phyloP scores from a whole-genome alignment of 1,140 invertebrate genomes.

The Hetaerina americana region DNA sequence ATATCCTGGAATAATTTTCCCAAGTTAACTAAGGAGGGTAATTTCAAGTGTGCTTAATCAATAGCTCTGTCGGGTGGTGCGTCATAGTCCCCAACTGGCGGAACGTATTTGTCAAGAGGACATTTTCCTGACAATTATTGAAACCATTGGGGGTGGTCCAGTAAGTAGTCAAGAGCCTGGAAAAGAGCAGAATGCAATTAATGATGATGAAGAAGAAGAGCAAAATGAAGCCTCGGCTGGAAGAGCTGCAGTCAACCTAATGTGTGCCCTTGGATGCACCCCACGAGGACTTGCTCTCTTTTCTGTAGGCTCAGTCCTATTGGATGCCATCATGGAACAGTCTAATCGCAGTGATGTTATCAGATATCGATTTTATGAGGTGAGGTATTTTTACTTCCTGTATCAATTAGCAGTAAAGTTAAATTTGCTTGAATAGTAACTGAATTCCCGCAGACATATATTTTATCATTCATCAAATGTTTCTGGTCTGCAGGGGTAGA shows the following conservation, averaged over 20 bases:
- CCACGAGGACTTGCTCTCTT: constrained; percentile 30
- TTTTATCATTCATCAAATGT: too few relatives aligned
- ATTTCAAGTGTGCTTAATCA: too few relatives aligned
- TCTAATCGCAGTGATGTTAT: constrained; percentile 37
- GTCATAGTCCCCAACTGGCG: neutral
- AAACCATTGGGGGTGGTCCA: neutral
- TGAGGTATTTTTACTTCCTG: constrained; percentile 23
- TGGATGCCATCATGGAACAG: constrained; percentile 35
- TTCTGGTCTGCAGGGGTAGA: too few relatives aligned
- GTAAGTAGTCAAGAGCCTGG: neutral
- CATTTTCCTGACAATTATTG: neutral
- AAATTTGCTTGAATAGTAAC: too few relatives aligned
- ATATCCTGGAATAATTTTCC: constrained; percentile 2
- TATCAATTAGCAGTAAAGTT: too few relatives aligned
- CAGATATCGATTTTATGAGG: constrained; percentile 48
- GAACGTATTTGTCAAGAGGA: neutral
- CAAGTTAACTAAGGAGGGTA: neutral
- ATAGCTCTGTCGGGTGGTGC: too few relatives aligned
- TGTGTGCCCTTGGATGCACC: constrained; percentile 35
- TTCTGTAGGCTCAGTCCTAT: constrained; percentile 29
- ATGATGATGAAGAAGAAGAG: constrained; percentile 30
- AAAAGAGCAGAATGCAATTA: constrained; percentile 2
- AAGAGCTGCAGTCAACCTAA: constrained; percentile 38
- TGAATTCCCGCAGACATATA: too few relatives aligned
- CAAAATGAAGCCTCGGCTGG: constrained; percentile 44